These are phyloP conservation scores for Mus spretus DNA, from an alignment of 2,797 vertebrate genomes.

Conservation along the genomic window DNA sequence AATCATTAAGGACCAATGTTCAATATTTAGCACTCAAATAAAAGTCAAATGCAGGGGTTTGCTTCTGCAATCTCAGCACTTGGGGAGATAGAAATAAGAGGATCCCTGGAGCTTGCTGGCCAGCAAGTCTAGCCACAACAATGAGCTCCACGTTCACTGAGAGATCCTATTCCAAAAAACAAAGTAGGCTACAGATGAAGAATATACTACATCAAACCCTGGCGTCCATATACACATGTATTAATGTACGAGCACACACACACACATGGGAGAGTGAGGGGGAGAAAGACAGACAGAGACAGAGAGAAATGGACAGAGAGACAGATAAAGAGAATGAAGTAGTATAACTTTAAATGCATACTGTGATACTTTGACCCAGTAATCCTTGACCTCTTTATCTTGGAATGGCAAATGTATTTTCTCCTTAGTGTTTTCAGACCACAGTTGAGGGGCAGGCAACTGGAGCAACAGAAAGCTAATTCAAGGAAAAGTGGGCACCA, in stretches of 20 bases:
- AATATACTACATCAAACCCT: background rate
- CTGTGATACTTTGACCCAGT: background rate
- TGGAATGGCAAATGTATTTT: slow-evolving; percentile 4
- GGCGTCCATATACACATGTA: background rate
- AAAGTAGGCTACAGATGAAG: background rate
- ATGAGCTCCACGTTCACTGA: background rate
- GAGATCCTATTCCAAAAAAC: background rate
- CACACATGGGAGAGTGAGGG: background rate
- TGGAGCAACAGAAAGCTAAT: background rate
- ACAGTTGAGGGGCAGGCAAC: background rate
- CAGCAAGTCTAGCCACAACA: background rate
- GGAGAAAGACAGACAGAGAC: too few species aligned
- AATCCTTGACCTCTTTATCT: background rate
- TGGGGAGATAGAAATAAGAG: background rate
- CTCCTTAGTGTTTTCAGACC: background rate
- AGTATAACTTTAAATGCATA: background rate
- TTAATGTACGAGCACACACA: background rate
- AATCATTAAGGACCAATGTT: background rate
- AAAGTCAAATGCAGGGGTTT: background rate
- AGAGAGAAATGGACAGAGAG: too few species aligned
- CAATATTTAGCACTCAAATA: background rate
- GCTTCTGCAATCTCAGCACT: background rate
- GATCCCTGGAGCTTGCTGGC: background rate
- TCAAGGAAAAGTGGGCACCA: background rate
- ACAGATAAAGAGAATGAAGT: background rate